These are phyloP conservation scores for Cololabis saira DNA, from an alignment of 2,113 vertebrate species.

Conservation along the genomic window DNA sequence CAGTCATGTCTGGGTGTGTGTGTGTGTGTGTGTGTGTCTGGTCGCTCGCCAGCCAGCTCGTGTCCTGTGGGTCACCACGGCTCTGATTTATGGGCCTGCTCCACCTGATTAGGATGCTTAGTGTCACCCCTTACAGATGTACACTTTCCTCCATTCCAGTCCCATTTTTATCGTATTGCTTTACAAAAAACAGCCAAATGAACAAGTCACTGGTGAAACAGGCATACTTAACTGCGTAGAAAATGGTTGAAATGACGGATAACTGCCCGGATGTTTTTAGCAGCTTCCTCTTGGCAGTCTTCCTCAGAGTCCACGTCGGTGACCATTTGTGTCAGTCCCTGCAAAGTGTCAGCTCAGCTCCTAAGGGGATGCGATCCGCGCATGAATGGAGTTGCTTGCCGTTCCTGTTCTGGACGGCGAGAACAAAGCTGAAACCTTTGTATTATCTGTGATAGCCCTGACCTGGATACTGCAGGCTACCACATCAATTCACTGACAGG, in stretches of 20 bases:
- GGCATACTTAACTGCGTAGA: constrained; percentile 25
- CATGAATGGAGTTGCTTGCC: constrained; percentile 20
- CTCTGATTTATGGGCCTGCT: constrained; percentile 56
- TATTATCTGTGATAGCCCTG: constrained; percentile 5
- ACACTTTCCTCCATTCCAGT: constrained; percentile 18
- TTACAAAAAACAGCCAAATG: constrained; percentile 25
- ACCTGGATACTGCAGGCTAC: constrained; percentile 17
- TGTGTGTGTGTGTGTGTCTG: background rate
- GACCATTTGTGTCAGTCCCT: constrained; percentile 28
- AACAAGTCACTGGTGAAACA: constrained; percentile 14
- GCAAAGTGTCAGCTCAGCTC: constrained; percentile 48
- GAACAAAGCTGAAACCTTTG: constrained; percentile 16
- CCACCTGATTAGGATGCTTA: constrained; percentile 25
- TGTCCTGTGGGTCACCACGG: constrained; percentile 38
- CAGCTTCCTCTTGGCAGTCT: background rate
- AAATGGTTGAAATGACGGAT: constrained; percentile 29
- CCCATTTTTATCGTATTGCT: constrained; percentile 42
- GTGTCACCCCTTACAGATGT: constrained; percentile 28
- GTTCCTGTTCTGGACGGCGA: constrained; percentile 7
- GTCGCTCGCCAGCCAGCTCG: constrained; percentile 21
- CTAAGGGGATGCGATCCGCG: constrained; percentile 20
- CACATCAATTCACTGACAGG: constrained; percentile 11
- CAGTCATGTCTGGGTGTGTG: background rate
- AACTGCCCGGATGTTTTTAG: constrained; percentile 10
- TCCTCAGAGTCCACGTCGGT: background rate